Conservation (phyloP, 2,797 vertebrate species). For the Sciurus vulgaris region DNA sequence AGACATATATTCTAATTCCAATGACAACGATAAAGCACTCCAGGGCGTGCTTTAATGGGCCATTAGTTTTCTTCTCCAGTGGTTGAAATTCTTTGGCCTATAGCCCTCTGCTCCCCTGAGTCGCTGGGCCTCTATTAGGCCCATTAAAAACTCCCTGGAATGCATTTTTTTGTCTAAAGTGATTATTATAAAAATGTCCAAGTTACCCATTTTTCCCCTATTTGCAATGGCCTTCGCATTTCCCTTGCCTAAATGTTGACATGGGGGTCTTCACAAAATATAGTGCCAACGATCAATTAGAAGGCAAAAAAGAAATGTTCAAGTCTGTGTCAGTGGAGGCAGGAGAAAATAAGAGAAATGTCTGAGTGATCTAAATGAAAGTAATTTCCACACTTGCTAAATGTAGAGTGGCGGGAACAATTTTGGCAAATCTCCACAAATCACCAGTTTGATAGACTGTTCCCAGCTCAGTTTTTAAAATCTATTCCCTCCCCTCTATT, state of each 20-base stretch:
- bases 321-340: not conserved
- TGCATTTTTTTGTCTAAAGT: constrained; percentile 77
- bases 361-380: not conserved
- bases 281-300: constrained; percentile 61
- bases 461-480: not conserved
- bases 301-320: constrained; percentile 21
- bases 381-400: constrained; percentile 34
- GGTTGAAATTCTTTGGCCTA: constrained; percentile 83
- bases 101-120: constrained; percentile 80
- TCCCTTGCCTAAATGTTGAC: constrained; percentile 77
- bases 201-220: constrained; percentile 68
- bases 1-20: constrained; percentile 81
- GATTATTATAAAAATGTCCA: constrained; percentile 79
- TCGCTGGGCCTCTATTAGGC: constrained; percentile 75
- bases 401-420: not conserved
- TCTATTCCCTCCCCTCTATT: not conserved
- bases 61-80: constrained; percentile 82
- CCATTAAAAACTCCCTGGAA: constrained; percentile 81
- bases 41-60: constrained; percentile 80
- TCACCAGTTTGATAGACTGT: not conserved
- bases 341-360: constrained; percentile 20
- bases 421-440: not conserved
- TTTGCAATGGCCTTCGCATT: constrained; percentile 69
- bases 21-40: constrained; percentile 76
- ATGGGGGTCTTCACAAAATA: constrained; percentile 71